Conservation (phyloP, 2,797 vertebrate genomes). For the Hephaestus fuliginosus region DNA sequence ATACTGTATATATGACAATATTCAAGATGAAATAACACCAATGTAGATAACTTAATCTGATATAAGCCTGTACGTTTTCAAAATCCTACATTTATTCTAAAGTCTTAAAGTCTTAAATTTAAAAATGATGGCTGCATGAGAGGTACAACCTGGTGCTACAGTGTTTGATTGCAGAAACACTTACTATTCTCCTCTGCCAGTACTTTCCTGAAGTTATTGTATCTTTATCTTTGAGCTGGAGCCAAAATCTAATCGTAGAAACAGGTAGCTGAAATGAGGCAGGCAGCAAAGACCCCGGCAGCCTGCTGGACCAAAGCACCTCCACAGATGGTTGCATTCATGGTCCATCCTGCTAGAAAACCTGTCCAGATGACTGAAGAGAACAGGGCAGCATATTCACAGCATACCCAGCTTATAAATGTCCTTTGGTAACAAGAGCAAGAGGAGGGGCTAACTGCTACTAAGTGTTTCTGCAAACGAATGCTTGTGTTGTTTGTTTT, state of each 20-base stretch:
- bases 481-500: conserved; percentile 1
- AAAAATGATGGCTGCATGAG: not conserved
- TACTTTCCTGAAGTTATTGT: not conserved
- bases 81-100: not conserved
- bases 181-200: not conserved
- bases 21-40: not conserved
- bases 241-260: conserved; percentile 1
- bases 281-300: not conserved
- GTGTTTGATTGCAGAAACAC: not conserved
- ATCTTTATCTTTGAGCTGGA: not conserved
- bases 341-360: not conserved
- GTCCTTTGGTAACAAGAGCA: not conserved
- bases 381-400: not conserved
- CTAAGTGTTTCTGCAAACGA: conserved; percentile 12
- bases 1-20: not conserved
- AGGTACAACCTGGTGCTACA: not conserved
- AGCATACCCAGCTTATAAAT: conserved; percentile 8
- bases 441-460: not conserved
- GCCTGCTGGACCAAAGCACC: not conserved
- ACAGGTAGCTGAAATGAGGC: not conserved
- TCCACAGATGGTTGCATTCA: conserved; percentile 11
- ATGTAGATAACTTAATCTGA: not conserved
- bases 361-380: conserved; percentile 13
- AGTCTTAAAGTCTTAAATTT: not conserved
- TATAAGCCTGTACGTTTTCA: not conserved